Percentiles rank a stretch among this genome's conserved stretches.
These are phyloP conservation scores for Forbesichthys papilliferus DNA, from an alignment of 2,113 vertebrate genomes.

Conservation along the genomic window DNA sequence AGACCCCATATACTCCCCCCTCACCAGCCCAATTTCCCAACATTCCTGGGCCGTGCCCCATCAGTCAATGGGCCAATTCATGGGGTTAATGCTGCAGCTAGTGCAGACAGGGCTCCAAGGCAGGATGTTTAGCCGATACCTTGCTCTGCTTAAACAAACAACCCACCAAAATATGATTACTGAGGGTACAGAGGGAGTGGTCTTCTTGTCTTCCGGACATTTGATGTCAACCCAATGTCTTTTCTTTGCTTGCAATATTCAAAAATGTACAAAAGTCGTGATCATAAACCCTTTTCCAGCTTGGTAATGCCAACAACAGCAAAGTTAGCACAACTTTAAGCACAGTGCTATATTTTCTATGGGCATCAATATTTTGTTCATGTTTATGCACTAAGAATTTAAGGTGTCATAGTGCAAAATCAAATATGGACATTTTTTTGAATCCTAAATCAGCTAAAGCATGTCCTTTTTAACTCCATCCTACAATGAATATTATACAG, in stretches of 20 bases:
- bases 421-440: no score
- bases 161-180: slow-evolving; percentile 79
- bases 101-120: slow-evolving; percentile 76
- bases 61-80: slow-evolving; percentile 77
- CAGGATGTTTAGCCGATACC: slow-evolving; percentile 85
- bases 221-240: slow-evolving; percentile 33
- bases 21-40: slow-evolving; percentile 71
- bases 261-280: slow-evolving; percentile 39
- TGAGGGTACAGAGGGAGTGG: slow-evolving; percentile 67
- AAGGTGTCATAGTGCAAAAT: no score
- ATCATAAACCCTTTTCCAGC: slow-evolving; percentile 20
- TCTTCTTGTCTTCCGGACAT: slow-evolving; percentile 15
- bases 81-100: slow-evolving; percentile 70
- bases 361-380: no score
- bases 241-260: slow-evolving; percentile 44
- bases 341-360: no score
- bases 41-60: slow-evolving; percentile 73
- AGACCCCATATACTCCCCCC: slow-evolving; percentile 43
- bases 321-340: no score
- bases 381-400: no score
- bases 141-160: slow-evolving; percentile 86
- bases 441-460: no score
- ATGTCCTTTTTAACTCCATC: no score
- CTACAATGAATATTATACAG: no score
- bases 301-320: no score